Base-by-base conservation (phyloP, 2,797 vertebrate species). In the Sciaenops ocellatus region DNA sequence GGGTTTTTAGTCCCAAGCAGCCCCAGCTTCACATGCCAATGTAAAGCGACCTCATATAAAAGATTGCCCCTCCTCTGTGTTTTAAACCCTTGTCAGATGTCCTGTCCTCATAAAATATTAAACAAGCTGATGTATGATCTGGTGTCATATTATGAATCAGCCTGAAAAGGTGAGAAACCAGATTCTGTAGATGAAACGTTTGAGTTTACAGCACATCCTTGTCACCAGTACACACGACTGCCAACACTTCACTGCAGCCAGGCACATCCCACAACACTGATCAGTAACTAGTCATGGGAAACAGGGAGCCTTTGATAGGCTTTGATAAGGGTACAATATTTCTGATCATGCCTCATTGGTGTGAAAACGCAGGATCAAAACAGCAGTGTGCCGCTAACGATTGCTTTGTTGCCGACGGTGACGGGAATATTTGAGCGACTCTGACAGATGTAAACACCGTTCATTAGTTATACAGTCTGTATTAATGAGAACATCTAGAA, bases 211-310 rank as follows among this genome's bases (percentile, higher is more conserved):
- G 34, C 67, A 20, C 41, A 51, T 20, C 10, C n/a, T 44, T 50
- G 52, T 44, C 54, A 28, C 51, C 22, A 15, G 46, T 38, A 47
- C 18, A 5, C 46, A 54, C 42, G n/a, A 66, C 61, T 28, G 34
- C 46, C 59, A 68, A 61, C 17, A 41, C 55, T 65, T 60, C 22
- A 70, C 67, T 60, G 75, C 55, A 78, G 64, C 72, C 34, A 51
- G 69, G 66, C 59, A 54, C 69, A 66, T 60, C 54, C 34, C 26
- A 65, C 59, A 73, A 46, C 15, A 24, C 54, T 54, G 54, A 87
- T 85, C 74, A 84, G 79, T 79, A 81, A 46, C 65, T n/a, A 69
- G 52, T 77, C 56, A 61, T 8, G 71, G 54, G 56, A 42, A 69
- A 59, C 71, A 24, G 44, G 34, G 22, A 46, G 47, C 46, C 38